Evolutionary conservation across 2,888 invertebrate genomes (phyloP).

Genomic region (Sinelater perroti): DNA sequence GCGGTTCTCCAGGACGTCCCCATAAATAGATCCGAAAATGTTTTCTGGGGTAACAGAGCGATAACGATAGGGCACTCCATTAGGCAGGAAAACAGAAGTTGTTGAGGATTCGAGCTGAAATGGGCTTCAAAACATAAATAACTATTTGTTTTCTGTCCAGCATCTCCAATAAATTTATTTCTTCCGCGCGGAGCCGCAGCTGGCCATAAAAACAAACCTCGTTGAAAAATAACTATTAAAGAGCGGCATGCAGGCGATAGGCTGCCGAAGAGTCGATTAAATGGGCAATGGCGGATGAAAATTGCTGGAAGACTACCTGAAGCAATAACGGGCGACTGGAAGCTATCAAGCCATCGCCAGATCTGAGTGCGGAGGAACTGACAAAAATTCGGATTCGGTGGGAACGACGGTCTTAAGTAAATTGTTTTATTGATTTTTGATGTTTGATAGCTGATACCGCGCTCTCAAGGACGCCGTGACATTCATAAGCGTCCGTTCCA

Average conservation of each 20-base stretch:
- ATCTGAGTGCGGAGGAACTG: too few species aligned
- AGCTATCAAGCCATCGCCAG: too few species aligned
- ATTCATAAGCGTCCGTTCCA: too few species aligned
- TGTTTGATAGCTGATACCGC: not conserved
- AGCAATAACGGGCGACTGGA: too few species aligned
- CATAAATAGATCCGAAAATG: too few species aligned
- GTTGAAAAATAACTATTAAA: too few species aligned
- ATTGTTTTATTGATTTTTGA: constrained; percentile 10
- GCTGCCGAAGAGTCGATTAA: too few species aligned
- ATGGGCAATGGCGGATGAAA: too few species aligned
- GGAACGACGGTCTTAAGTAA: constrained; percentile 9
- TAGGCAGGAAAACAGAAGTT: not conserved
- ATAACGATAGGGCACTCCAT: not conserved
- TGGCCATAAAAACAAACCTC: not conserved
- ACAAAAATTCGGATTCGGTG: not conserved
- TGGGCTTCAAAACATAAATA: constrained; percentile 4
- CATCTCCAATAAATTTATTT: constrained; percentile 16
- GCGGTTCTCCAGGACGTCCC: too few species aligned
- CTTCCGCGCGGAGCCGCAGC: not conserved
- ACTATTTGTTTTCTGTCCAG: constrained; percentile 10
- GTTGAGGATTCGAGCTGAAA: not conserved
- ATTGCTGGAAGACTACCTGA: too few species aligned
- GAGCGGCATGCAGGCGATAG: too few species aligned
- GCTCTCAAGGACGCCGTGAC: not conserved
- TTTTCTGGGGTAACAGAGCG: too few species aligned